A percentile compares a stretch with the other conserved stretches of the same genome.
Conservation (phyloP, 2,888 invertebrate species). For the Ectropis crepuscularia region DNA sequence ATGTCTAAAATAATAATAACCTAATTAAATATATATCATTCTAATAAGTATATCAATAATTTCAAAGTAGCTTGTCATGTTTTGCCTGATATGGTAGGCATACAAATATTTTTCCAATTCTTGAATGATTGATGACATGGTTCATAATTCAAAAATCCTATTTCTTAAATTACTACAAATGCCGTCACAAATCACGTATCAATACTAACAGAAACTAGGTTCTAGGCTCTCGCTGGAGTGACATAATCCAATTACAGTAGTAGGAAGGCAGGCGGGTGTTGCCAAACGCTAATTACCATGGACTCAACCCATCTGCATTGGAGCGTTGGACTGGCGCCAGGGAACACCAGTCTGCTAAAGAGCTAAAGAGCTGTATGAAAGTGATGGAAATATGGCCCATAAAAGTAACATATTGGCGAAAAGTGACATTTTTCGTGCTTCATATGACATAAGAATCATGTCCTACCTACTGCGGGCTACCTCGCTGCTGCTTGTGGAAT, state of each 20-base stretch:
- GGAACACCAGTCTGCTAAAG: slow-evolving; percentile 11
- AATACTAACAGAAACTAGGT: not conserved
- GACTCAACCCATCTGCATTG: slow-evolving; percentile 54
- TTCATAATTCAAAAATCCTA: too few species aligned
- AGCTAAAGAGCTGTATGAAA: slow-evolving; percentile 4
- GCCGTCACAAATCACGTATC: too few species aligned
- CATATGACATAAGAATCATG: not conserved
- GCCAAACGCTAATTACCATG: slow-evolving; percentile 23
- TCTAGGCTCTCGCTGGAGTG: slow-evolving; percentile 2
- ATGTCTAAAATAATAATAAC: too few species aligned
- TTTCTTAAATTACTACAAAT: not conserved
- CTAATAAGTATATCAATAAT: too few species aligned
- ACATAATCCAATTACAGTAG: slow-evolving; percentile 21
- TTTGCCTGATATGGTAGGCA: too few species aligned
- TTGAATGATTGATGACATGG: too few species aligned
- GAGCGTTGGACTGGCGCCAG: slow-evolving; percentile 59
- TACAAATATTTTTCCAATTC: too few species aligned
- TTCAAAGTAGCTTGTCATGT: too few species aligned
- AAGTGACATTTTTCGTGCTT: not conserved
- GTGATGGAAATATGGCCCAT: slow-evolving; percentile 8
- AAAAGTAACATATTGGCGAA: not conserved
- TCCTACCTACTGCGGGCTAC: not conserved
- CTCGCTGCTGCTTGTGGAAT: not conserved
- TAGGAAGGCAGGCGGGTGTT: slow-evolving; percentile 1
- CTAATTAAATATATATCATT: too few species aligned